Evolutionary conservation across 2,888 invertebrate species (phyloP).

Genomic region (Geotrupes spiniger): DNA sequence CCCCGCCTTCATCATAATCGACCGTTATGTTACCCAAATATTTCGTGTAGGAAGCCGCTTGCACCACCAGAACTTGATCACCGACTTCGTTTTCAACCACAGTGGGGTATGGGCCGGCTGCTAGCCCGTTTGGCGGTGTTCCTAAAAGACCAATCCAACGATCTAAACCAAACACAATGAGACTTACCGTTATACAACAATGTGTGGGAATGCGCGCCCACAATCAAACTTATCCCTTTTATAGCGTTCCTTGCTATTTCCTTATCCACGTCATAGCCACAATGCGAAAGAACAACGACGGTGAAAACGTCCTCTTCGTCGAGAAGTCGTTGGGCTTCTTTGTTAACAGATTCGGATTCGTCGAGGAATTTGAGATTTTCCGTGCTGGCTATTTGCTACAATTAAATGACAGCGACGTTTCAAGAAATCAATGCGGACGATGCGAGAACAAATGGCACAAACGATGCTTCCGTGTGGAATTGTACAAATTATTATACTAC

Average conservation of each 20-base stretch:
- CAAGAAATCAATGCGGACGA: too few relatives aligned
- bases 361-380: constrained; percentile 67
- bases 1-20: constrained; percentile 65
- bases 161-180: neutral
- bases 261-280: constrained; percentile 69
- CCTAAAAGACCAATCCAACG: constrained; percentile 1
- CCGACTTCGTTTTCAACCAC: constrained; percentile 55
- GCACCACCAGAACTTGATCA: constrained; percentile 63
- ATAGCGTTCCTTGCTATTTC: constrained; percentile 63
- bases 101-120: constrained; percentile 69
- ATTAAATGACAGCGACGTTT: too few relatives aligned
- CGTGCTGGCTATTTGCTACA: constrained; percentile 63
- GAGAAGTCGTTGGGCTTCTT: constrained; percentile 63
- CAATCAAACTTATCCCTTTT: constrained; percentile 72
- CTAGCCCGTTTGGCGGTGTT: constrained; percentile 23
- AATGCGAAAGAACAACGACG: constrained; percentile 80
- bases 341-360: constrained; percentile 64
- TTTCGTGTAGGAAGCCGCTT: constrained; percentile 69
- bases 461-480: too few relatives aligned
- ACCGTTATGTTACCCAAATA: constrained; percentile 77
- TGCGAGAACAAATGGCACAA: too few relatives aligned
- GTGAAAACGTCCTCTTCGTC: constrained; percentile 65
- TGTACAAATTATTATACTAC: too few relatives aligned
- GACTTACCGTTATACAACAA: constrained; percentile 67
- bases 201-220: constrained; percentile 84